Base-by-base conservation (phyloP, 2,797 vertebrate genomes). In the Vipera ursinii region DNA sequence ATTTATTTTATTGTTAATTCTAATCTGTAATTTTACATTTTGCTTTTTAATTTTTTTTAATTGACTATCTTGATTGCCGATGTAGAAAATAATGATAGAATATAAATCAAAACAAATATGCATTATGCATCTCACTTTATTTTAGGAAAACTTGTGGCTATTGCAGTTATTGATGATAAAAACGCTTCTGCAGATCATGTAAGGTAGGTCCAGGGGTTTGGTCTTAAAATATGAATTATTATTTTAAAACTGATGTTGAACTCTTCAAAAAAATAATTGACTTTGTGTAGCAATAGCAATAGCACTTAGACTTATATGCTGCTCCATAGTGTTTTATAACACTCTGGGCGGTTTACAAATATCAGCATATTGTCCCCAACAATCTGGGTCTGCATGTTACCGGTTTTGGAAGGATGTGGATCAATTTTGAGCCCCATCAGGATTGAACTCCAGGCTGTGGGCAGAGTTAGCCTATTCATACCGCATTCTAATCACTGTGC, bases 161-260 rank as follows among this genome's bases (percentile, higher is more conserved):
- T 99, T 90, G 99, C 99, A 92, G 96, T 99, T 96, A 98, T 99
- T 96, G 98, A 99, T 95, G 99, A 99, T 97, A 99, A 99, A 97
- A 99, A 99, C 95, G 97, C 97, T 95, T 98, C 98, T 92, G 96
- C 98, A 94, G 98, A 99, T 92, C 99, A 99, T 94, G 96, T 96
- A 96, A 99, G 99, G 99, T 99, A 69, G 9, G 78, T 61, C 56
- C 99, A 98, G 99, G 22, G 24, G 3, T 17, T 92, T 10, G 48
- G 17, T 48, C 60, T 65, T 65, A 82, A 90, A 93, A n/a, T 55
- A 53, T 38, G 44, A 59, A 2, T n/a, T 38, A 44, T 6, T 17
- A 26, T 61, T 92, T 85, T 32, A 55, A 53, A 92, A 92, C 1
- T 65, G 14, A 86, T 13, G 51, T 38, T 82, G 78, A 48, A 82